These are phyloP conservation scores for Microtus montanus DNA, from an alignment of 2,113 vertebrate species.

Conservation along the genomic window DNA sequence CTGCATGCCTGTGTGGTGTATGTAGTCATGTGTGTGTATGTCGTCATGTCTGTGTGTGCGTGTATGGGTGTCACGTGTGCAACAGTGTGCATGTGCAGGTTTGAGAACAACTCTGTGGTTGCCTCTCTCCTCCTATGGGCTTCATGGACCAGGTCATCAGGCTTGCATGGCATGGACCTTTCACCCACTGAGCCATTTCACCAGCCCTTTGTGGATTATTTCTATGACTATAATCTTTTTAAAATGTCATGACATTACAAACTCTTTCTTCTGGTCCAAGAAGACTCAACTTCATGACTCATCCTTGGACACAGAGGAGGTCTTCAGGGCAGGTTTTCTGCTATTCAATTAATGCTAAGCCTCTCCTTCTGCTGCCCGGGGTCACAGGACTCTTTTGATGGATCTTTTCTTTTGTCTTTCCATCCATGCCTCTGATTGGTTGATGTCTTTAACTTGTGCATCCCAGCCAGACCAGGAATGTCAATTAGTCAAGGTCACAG, in stretches of 20 bases:
- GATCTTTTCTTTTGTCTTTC: background rate
- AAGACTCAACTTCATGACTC: background rate
- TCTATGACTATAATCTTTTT: background rate
- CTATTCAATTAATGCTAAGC: background rate
- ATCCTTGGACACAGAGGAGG: background rate
- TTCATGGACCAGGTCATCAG: background rate
- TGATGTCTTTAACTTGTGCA: too few relatives aligned
- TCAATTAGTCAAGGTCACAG: background rate
- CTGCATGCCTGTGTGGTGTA: too few relatives aligned
- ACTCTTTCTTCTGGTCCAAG: background rate
- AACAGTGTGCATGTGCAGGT: background rate
- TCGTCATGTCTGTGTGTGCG: too few relatives aligned
- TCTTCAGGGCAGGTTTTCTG: background rate
- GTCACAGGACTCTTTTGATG: background rate
- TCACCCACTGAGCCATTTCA: background rate
- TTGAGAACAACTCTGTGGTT: background rate
- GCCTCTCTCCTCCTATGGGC: background rate
- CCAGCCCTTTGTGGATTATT: background rate
- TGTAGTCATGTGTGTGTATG: too few relatives aligned
- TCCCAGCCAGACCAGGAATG: fast-evolving
- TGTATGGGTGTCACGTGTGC: background rate
- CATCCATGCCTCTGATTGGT: background rate
- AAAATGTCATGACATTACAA: background rate
- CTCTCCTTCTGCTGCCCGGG: background rate
- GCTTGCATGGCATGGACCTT: background rate